These are phyloP conservation scores for Rissa tridactyla DNA, from an alignment of 2,113 vertebrate species.

Conservation along the genomic window DNA sequence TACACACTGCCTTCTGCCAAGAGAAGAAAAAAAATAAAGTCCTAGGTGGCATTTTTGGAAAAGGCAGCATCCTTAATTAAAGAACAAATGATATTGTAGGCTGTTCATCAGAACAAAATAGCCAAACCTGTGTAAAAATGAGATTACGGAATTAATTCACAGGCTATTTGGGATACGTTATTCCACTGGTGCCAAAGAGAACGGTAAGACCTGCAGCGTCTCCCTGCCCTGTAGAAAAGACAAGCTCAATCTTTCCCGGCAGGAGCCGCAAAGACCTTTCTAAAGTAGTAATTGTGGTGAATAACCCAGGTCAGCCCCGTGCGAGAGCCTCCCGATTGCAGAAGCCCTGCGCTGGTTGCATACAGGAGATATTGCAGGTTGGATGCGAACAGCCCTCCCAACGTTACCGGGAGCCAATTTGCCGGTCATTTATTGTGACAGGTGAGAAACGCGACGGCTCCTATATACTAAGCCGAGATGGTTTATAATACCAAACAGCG, in stretches of 20 bases:
- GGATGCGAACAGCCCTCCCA: background rate
- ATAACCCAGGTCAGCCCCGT: background rate
- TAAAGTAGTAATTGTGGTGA: background rate
- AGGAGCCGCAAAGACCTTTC: background rate
- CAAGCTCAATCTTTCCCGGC: background rate
- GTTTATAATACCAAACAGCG: background rate
- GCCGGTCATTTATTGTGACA: background rate
- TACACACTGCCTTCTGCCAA: background rate
- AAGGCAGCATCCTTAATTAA: slow-evolving; percentile 9
- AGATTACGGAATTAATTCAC: background rate
- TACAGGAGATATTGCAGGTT: rapidly evolving
- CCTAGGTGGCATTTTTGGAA: slow-evolving; percentile 14
- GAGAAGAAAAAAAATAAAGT: background rate
- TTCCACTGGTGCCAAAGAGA: background rate
- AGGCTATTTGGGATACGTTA: background rate
- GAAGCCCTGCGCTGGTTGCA: background rate
- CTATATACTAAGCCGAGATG: background rate
- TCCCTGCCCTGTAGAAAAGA: background rate
- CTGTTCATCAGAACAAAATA: background rate
- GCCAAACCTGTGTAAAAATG: background rate
- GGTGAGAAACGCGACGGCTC: background rate
- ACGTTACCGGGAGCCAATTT: background rate
- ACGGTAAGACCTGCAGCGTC: background rate
- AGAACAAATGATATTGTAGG: background rate
- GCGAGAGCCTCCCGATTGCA: background rate